phyloP scores from a whole-genome alignment of 2,888 invertebrate species.

The Cerastoderma edule region DNA sequence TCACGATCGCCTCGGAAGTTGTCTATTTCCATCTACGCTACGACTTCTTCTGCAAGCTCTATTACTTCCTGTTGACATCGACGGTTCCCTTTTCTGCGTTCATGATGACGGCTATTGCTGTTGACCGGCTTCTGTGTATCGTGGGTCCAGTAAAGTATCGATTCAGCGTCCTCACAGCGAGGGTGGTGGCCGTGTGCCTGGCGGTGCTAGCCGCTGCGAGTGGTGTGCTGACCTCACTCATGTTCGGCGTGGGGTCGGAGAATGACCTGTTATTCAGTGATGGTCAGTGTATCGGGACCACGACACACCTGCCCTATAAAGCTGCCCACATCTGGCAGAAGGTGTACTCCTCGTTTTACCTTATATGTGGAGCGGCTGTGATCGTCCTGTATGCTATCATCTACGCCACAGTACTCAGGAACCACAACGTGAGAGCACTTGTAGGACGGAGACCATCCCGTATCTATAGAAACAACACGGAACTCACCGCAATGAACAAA shows the following conservation, averaged over 20 bases:
- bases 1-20: conserved; percentile 77
- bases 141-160: conserved; percentile 79
- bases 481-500: conserved; percentile 61
- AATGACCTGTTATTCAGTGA: conserved; percentile 7
- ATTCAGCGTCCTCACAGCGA: conserved; percentile 76
- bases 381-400: conserved; percentile 81
- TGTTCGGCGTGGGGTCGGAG: conserved; percentile 42
- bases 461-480: conserved; percentile 53
- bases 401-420: conserved; percentile 64
- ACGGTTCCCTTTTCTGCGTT: conserved; percentile 80
- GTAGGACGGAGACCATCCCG: conserved; percentile 36
- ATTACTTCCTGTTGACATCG: conserved; percentile 76
- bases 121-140: conserved; percentile 79
- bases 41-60: conserved; percentile 75
- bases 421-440: conserved; percentile 49
- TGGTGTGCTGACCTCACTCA: conserved; percentile 53
- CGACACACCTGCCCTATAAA: conserved; percentile 1
- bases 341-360: conserved; percentile 78
- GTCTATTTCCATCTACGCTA: conserved; percentile 65
- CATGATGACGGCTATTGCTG: conserved; percentile 78
- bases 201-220: conserved; percentile 55
- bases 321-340: conserved; percentile 71
- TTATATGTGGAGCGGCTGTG: conserved; percentile 79
- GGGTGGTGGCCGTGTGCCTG: conserved; percentile 53
- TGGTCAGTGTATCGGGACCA: conserved; percentile 7